These are phyloP conservation scores for Rhea americana DNA, from an alignment of 2,113 vertebrate genomes.

Conservation along the genomic window DNA sequence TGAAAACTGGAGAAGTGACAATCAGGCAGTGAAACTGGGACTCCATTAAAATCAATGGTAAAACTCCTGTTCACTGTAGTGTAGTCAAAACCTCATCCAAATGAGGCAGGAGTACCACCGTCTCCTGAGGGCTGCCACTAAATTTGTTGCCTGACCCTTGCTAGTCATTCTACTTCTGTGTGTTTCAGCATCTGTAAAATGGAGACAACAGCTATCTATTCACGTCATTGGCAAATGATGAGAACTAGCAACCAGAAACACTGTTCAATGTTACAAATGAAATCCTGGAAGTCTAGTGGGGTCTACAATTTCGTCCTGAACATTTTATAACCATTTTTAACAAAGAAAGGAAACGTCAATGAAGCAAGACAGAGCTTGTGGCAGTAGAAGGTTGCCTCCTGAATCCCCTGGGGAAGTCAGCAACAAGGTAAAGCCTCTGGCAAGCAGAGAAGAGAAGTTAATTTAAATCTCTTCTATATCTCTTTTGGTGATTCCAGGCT, in stretches of 20 bases:
- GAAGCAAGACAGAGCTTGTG: neutral
- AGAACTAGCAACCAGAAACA: neutral
- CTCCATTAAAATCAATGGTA: neutral
- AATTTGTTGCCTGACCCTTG: neutral
- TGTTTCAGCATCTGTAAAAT: neutral
- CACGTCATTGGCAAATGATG: neutral
- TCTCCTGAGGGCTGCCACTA: neutral
- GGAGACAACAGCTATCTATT: neutral
- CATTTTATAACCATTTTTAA: neutral
- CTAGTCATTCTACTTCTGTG: neutral
- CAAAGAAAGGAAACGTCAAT: neutral
- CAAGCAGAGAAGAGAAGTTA: neutral
- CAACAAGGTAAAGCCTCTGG: neutral
- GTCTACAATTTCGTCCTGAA: neutral
- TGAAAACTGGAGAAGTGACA: neutral
- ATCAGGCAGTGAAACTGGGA: neutral
- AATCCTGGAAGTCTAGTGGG: neutral
- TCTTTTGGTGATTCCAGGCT: neutral
- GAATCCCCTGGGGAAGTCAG: neutral
- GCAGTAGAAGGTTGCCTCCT: neutral
- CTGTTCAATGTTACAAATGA: neutral
- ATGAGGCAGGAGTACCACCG: neutral
- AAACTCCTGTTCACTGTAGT: neutral
- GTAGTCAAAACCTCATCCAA: neutral
- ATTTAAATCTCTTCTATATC: neutral